These are phyloP conservation scores for Alauda arvensis DNA, from an alignment of 2,797 vertebrate genomes.

Conservation along the genomic window DNA sequence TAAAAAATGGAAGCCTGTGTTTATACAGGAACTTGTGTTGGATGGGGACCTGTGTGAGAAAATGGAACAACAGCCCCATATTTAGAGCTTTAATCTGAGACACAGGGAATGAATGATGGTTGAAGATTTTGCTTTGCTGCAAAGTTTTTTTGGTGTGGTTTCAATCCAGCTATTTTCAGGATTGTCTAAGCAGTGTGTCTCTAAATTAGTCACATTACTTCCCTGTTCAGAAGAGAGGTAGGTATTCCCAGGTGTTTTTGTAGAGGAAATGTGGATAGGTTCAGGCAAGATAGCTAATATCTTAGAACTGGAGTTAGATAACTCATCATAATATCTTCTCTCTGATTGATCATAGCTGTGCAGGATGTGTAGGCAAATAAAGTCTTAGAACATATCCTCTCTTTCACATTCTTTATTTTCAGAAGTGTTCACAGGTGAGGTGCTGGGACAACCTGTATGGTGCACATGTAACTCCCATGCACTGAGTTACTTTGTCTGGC, in stretches of 20 bases:
- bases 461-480: neutral
- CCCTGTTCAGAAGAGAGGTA: neutral
- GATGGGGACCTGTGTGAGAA: neutral
- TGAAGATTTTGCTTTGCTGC: neutral
- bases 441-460: neutral
- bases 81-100: neutral
- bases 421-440: neutral
- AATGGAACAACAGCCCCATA: neutral
- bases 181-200: neutral
- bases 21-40: neutral
- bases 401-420: neutral
- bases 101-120: neutral
- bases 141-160: neutral
- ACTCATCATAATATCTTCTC: neutral
- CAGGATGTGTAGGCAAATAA: neutral
- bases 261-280: neutral
- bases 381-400: neutral
- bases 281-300: neutral
- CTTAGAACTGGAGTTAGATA: neutral
- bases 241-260: neutral
- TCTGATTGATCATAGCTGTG: neutral
- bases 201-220: neutral
- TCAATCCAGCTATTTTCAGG: neutral
- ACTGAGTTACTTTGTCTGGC: neutral
- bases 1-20: neutral